A percentile compares a stretch with the other conserved stretches of the same genome.
phyloP scores from a whole-genome alignment of 2,888 invertebrate genomes.

The Tetramorium bicarinatum region DNA sequence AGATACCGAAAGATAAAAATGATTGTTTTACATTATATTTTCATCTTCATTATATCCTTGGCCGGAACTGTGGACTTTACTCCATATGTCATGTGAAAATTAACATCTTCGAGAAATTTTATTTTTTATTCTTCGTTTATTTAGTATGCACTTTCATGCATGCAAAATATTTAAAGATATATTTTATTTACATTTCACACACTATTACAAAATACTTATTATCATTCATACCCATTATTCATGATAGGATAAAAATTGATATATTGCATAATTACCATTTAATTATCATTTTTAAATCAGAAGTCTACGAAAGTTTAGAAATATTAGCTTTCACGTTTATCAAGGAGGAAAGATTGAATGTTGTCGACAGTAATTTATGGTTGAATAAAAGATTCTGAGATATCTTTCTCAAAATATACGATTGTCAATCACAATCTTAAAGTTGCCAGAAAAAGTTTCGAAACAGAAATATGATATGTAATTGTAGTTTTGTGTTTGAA shows the following conservation, averaged over 20 bases:
- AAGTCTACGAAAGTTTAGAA: not conserved
- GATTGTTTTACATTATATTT: not conserved
- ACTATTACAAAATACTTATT: not conserved
- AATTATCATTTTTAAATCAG: not conserved
- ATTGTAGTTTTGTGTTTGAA: not conserved
- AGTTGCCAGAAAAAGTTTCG: not conserved
- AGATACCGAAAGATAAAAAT: not conserved
- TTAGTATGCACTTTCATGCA: not conserved
- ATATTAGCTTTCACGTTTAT: not conserved
- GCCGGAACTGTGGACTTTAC: not conserved
- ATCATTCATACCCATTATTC: not conserved
- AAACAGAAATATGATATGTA: not conserved
- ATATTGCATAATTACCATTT: not conserved
- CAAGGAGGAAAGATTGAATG: not conserved
- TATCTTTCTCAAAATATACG: not conserved
- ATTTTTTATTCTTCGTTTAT: not conserved
- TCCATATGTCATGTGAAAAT: not conserved
- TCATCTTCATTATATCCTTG: not conserved
- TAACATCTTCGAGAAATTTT: not conserved
- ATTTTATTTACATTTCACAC: not conserved
- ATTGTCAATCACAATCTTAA: not conserved
- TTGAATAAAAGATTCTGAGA: not conserved
- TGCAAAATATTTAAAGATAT: not conserved
- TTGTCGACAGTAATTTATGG: not conserved
- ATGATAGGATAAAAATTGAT: not conserved